Conservation (phyloP, 2,888 invertebrate genomes). For the Barypeithes pellucidus region DNA sequence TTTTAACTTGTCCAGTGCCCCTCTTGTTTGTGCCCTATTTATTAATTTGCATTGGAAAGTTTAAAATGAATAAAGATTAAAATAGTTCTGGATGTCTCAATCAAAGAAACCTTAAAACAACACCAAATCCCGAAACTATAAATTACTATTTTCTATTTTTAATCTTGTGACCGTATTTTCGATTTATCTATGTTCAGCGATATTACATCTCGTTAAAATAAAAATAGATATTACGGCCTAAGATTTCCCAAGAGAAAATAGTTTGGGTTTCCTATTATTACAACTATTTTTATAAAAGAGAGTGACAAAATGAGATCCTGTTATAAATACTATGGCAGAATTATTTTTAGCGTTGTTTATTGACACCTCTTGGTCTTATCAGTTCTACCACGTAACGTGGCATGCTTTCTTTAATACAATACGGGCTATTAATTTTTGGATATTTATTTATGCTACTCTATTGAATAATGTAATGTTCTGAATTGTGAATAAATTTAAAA, state of each 20-base stretch:
- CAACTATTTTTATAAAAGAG: constrained; percentile 2
- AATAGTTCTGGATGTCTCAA: background rate
- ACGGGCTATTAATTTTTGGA: too few relatives aligned
- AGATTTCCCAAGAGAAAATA: constrained; percentile 3
- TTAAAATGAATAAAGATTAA: too few relatives aligned
- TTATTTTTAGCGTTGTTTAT: too few relatives aligned
- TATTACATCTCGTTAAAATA: constrained; percentile 6
- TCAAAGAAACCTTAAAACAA: constrained; percentile 15
- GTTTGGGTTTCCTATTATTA: background rate
- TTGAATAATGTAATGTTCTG: too few relatives aligned
- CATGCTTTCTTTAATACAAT: too few relatives aligned
- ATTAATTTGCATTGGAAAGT: background rate
- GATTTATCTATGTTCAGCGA: constrained; percentile 17
- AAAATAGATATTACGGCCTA: constrained; percentile 16
- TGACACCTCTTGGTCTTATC: too few relatives aligned
- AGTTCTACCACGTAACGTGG: too few relatives aligned
- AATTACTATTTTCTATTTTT: constrained; percentile 21
- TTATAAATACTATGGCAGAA: too few relatives aligned
- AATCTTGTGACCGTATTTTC: constrained; percentile 18
- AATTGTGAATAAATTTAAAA: too few relatives aligned
- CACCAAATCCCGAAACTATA: constrained; percentile 1
- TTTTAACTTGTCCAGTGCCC: too few relatives aligned
- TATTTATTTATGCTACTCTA: too few relatives aligned
- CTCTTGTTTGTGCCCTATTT: background rate
- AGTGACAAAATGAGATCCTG: background rate